phyloP scores from a whole-genome alignment of 2,888 invertebrate species.

The Aleiodes testaceus region DNA sequence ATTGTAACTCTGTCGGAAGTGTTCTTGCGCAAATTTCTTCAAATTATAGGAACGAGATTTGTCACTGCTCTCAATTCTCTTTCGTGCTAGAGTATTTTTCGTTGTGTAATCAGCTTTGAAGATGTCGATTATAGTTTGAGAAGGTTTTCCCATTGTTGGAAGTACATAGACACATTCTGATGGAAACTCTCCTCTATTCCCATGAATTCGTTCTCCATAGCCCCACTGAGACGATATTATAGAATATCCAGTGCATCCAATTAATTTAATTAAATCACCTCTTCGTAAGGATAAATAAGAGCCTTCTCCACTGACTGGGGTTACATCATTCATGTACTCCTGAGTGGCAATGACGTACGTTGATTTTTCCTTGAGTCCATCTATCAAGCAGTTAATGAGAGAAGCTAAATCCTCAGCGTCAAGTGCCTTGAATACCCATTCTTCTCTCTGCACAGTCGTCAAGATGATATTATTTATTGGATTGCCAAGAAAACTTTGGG shows the following conservation, averaged over 20 bases:
- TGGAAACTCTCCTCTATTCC: constrained; percentile 86
- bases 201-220: constrained; percentile 79
- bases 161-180: constrained; percentile 90
- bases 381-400: constrained; percentile 87
- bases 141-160: constrained; percentile 86
- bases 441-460: constrained; percentile 89
- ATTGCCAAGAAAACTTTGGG: constrained; percentile 74
- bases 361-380: constrained; percentile 90
- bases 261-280: constrained; percentile 89
- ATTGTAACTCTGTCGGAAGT: constrained; percentile 79
- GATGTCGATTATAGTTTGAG: constrained; percentile 69
- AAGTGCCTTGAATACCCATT: constrained; percentile 91
- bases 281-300: constrained; percentile 78
- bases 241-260: constrained; percentile 83
- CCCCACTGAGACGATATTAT: constrained; percentile 84
- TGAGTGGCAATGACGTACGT: constrained; percentile 86
- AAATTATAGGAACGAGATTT: constrained; percentile 86
- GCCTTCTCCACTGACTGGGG: constrained; percentile 75
- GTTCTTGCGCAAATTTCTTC: constrained; percentile 86
- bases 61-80: constrained; percentile 70
- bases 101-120: constrained; percentile 67
- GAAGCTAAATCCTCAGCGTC: constrained; percentile 90
- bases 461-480: constrained; percentile 82
- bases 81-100: constrained; percentile 38
- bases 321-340: constrained; percentile 75